A percentile compares a stretch with the other conserved stretches of the same genome.
Evolutionary conservation across 2,888 invertebrate species (phyloP).

Genomic region (Protodeltote pygarga): DNA sequence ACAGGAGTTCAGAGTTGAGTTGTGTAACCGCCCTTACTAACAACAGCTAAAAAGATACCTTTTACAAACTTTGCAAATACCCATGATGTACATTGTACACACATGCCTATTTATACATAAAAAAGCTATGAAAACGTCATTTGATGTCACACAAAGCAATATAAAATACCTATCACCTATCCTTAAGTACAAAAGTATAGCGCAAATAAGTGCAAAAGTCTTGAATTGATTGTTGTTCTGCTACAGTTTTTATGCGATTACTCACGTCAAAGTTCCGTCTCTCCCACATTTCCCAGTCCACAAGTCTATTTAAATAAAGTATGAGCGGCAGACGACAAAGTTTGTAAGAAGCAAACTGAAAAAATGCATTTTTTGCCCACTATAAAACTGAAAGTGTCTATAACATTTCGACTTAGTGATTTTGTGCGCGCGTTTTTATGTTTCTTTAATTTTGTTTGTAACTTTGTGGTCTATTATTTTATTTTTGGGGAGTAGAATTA

Average conservation of each 20-base stretch:
- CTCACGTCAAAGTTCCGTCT: slow-evolving; percentile 51
- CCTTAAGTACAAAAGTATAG: slow-evolving; percentile 44
- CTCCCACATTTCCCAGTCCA: slow-evolving; percentile 53
- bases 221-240: slow-evolving; percentile 52
- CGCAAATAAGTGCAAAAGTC: slow-evolving; percentile 46
- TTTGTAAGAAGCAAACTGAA: slow-evolving; percentile 50
- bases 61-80: too few species aligned
- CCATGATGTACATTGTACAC: too few species aligned
- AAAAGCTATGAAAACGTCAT: slow-evolving; percentile 7
- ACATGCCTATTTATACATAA: too few species aligned
- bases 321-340: slow-evolving; percentile 49
- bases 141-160: slow-evolving; percentile 29
- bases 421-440: slow-evolving; percentile 17
- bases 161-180: too few species aligned
- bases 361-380: slow-evolving; percentile 49
- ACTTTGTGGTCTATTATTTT: background rate
- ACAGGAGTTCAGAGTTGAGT: too few species aligned
- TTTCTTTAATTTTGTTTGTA: slow-evolving; percentile 23
- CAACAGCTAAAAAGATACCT: too few species aligned
- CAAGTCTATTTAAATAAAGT: slow-evolving; percentile 62
- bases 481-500: background rate
- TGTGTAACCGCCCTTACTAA: too few species aligned
- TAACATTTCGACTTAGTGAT: slow-evolving; percentile 29
- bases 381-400: slow-evolving; percentile 37
- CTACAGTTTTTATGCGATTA: slow-evolving; percentile 52